These are phyloP conservation scores for Aricia agestis DNA, from an alignment of 1,140 invertebrate species.

Conservation along the genomic window DNA sequence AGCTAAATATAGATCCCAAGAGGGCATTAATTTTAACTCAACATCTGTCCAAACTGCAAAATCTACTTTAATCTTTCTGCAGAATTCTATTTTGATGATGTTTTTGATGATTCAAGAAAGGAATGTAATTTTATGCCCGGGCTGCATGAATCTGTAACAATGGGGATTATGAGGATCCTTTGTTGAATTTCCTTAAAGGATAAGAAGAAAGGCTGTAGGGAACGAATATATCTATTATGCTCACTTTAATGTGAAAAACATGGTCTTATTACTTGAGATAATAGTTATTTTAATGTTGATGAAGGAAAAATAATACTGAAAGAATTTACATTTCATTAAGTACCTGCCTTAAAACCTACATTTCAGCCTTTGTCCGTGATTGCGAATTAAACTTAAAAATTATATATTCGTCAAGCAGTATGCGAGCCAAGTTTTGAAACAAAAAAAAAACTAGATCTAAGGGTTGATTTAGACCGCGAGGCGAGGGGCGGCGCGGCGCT, in stretches of 20 bases:
- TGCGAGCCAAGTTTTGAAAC: no score
- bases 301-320: no score
- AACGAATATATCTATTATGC: neutral
- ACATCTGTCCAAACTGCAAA: neutral
- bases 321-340: no score
- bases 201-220: neutral
- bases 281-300: no score
- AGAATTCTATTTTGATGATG: neutral
- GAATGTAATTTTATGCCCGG: constrained; percentile 10
- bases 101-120: constrained; percentile 2
- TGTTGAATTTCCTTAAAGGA: neutral
- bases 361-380: no score
- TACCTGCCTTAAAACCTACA: no score
- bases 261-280: neutral
- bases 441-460: no score
- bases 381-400: no score
- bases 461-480: no score
- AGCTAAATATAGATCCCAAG: neutral
- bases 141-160: constrained; percentile 2
- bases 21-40: neutral
- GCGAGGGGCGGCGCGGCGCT: no score
- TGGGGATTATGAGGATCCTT: neutral
- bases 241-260: neutral
- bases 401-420: no score
- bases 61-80: neutral